These are phyloP conservation scores for Megaustenia siamemsis DNA, from an alignment of 2,888 invertebrate species.

Conservation along the genomic window DNA sequence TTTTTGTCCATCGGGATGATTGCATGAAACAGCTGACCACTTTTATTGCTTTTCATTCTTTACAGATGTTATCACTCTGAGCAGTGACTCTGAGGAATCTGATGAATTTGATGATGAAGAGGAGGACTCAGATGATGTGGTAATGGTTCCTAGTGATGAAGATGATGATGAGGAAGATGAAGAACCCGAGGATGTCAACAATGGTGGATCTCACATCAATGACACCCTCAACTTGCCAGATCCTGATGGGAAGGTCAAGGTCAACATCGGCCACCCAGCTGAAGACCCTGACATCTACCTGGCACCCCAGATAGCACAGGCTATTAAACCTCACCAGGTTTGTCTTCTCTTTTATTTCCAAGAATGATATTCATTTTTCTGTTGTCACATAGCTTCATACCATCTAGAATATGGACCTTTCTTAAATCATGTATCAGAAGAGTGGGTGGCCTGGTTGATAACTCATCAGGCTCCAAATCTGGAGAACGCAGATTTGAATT, in stretches of 20 bases:
- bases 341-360: neutral
- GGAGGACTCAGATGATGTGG: slow-evolving; percentile 82
- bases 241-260: slow-evolving; percentile 92
- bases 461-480: too few relatives aligned
- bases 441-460: too few relatives aligned
- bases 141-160: slow-evolving; percentile 85
- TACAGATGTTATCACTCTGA: slow-evolving; percentile 57
- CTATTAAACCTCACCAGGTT: slow-evolving; percentile 97
- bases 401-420: too few relatives aligned
- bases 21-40: neutral
- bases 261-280: slow-evolving; percentile 95
- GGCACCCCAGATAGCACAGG: slow-evolving; percentile 91
- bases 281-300: slow-evolving; percentile 94
- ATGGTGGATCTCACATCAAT: slow-evolving; percentile 93
- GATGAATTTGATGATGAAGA: slow-evolving; percentile 53
- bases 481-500: too few relatives aligned
- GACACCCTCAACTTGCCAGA: slow-evolving; percentile 94
- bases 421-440: too few relatives aligned
- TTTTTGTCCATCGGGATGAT: too few relatives aligned
- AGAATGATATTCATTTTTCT: too few relatives aligned
- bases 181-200: slow-evolving; percentile 93
- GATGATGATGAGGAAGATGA: slow-evolving; percentile 80
- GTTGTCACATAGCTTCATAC: too few relatives aligned
- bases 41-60: neutral
- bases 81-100: slow-evolving; percentile 57